Evolutionary conservation across 2,888 invertebrate genomes (phyloP).

Genomic region (Pimpla rufipes): DNA sequence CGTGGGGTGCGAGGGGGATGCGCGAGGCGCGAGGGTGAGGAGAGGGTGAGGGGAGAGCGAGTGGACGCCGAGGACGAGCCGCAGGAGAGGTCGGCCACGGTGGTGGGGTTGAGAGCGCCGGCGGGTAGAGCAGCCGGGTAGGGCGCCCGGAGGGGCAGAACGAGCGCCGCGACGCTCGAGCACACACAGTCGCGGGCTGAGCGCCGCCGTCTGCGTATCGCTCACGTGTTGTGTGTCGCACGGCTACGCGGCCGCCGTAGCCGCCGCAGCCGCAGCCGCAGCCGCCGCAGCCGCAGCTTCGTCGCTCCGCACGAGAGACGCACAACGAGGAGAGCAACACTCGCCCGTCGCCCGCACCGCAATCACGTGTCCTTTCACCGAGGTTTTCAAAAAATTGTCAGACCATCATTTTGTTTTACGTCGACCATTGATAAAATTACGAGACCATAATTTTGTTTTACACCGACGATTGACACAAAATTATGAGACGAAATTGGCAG

Average conservation of each 20-base stretch:
- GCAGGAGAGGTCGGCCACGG: slow-evolving; percentile 71
- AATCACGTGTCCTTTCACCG: too few species aligned
- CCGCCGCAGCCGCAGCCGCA: slow-evolving; percentile 28
- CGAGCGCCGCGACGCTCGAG: slow-evolving; percentile 83
- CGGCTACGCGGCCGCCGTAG: slow-evolving; percentile 48
- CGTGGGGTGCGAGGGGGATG: slow-evolving; percentile 25
- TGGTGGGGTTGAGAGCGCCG: slow-evolving; percentile 51
- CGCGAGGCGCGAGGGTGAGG: slow-evolving; percentile 50
- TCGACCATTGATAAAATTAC: too few species aligned
- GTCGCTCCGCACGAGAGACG: background rate
- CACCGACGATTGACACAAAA: too few species aligned
- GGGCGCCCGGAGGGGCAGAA: slow-evolving; percentile 81
- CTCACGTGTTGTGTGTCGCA: slow-evolving; percentile 48
- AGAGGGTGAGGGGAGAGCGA: slow-evolving; percentile 49
- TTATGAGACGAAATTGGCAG: too few species aligned
- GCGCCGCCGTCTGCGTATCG: slow-evolving; percentile 82
- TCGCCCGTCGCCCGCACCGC: too few species aligned
- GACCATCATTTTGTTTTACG: too few species aligned
- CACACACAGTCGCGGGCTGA: slow-evolving; percentile 84
- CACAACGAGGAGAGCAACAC: background rate
- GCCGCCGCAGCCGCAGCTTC: slow-evolving; percentile 33
- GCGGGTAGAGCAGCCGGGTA: slow-evolving; percentile 66
- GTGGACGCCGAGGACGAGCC: slow-evolving; percentile 66
- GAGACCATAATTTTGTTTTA: too few species aligned
- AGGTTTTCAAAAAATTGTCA: too few species aligned